Percentiles rank a stretch among this genome's conserved stretches.
phyloP scores from a whole-genome alignment of 2,888 invertebrate species.

The Ophion obscuratus region DNA sequence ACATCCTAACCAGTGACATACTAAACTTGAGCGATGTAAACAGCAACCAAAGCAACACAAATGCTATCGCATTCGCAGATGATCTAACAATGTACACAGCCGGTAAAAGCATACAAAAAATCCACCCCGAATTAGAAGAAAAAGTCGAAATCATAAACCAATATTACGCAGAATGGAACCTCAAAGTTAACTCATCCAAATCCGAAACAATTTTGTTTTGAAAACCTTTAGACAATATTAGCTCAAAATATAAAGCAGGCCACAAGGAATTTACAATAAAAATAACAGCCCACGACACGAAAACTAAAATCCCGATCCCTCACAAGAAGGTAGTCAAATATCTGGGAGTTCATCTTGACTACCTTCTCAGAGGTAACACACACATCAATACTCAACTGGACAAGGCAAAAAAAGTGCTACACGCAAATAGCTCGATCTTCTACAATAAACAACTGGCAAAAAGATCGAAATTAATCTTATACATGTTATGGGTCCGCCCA shows the following conservation, averaged over 20 bases:
- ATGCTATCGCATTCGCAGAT: not conserved
- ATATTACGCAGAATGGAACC: not conserved
- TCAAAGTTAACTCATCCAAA: not conserved
- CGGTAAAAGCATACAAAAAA: not conserved
- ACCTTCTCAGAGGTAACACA: not conserved
- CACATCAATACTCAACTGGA: not conserved
- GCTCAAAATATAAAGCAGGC: not conserved
- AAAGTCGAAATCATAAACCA: not conserved
- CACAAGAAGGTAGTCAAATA: not conserved
- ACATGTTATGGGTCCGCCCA: too few relatives aligned
- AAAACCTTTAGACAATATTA: not conserved
- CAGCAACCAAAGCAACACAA: not conserved
- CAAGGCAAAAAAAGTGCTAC: not conserved
- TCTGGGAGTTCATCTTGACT: not conserved
- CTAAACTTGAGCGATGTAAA: not conserved
- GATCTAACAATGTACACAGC: not conserved
- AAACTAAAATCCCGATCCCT: not conserved
- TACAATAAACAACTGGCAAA: constrained; percentile 13
- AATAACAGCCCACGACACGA: not conserved
- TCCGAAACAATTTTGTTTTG: not conserved
- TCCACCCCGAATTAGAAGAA: not conserved
- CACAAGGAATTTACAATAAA: not conserved
- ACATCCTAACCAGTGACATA: not conserved
- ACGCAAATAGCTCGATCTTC: too few relatives aligned
- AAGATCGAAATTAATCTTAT: not conserved